These are phyloP conservation scores for Gallinago undulata DNA, from an alignment of 2,113 vertebrate genomes.

Conservation along the genomic window DNA sequence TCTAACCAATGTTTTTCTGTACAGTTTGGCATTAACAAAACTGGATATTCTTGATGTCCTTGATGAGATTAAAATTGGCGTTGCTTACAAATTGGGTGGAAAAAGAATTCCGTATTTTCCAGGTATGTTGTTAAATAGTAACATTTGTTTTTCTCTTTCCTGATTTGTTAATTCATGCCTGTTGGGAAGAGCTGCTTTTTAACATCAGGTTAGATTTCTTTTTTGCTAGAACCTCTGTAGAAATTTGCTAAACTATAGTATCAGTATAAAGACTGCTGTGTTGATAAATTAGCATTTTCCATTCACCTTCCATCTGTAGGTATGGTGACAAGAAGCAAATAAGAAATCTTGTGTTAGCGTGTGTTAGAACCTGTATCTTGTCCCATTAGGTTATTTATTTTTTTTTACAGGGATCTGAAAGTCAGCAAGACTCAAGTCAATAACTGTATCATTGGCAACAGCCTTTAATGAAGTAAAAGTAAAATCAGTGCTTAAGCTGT, in stretches of 20 bases:
- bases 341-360: neutral
- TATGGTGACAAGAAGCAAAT: neutral
- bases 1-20: neutral
- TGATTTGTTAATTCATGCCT: neutral
- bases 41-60: conserved; percentile 95
- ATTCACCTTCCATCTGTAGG: neutral
- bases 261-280: neutral
- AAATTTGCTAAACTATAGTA: neutral
- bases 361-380: neutral
- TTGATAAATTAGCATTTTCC: neutral
- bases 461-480: neutral
- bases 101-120: conserved; percentile 97
- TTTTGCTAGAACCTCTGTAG: neutral
- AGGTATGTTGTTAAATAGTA: conserved; percentile 72
- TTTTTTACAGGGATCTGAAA: neutral
- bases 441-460: neutral
- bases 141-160: neutral
- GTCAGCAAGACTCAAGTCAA: neutral
- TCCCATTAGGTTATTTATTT: neutral
- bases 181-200: neutral
- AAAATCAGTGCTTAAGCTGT: neutral
- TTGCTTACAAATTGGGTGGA: conserved; percentile 92
- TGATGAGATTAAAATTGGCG: conserved; percentile 93
- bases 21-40: conserved; percentile 95
- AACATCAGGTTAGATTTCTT: neutral